These are phyloP conservation scores for Drosophila anomelani DNA, from an alignment of 2,888 invertebrate genomes.

Conservation along the genomic window DNA sequence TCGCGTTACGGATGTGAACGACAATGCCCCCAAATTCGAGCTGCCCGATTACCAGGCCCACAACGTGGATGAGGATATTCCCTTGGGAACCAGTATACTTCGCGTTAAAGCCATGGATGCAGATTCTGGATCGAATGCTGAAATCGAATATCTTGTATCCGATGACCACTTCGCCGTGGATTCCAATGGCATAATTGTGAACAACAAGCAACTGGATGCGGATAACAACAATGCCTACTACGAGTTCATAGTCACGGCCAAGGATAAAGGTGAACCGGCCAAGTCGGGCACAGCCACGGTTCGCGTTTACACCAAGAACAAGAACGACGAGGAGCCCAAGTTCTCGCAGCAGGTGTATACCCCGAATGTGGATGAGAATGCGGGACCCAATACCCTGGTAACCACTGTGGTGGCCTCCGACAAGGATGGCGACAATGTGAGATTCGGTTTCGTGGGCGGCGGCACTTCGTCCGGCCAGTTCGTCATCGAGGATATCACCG, in stretches of 20 bases:
- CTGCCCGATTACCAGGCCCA: conserved; percentile 98
- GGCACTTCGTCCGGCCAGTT: conserved; percentile 96
- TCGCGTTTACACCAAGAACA: conserved; percentile 98
- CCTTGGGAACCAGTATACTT: conserved; percentile 95
- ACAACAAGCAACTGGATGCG: conserved; percentile 96
- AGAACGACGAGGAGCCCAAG: conserved; percentile 98
- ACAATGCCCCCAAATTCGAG: conserved; percentile 98
- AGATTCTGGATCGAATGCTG: conserved; percentile 97
- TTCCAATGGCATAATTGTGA: conserved; percentile 95
- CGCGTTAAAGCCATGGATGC: conserved; percentile 98
- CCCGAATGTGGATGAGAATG: conserved; percentile 97
- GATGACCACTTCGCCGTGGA: conserved; percentile 98
- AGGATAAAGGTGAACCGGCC: conserved; percentile 96
- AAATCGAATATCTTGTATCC: conserved; percentile 95
- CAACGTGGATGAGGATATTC: conserved; percentile 97
- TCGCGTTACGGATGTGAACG: conserved; percentile 97
- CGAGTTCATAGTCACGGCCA: conserved; percentile 96
- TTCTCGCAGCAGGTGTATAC: conserved; percentile 98
- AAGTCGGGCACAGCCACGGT: conserved; percentile 97
- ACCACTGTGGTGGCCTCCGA: conserved; percentile 98
- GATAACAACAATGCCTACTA: conserved; percentile 98
- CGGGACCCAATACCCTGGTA: conserved; percentile 96
- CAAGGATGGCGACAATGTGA: conserved; percentile 98
- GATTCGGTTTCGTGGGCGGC: conserved; percentile 96
- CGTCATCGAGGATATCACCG: conserved; percentile 97